phyloP scores from a whole-genome alignment of 2,888 invertebrate species.

The Seladonia tumulorum region DNA sequence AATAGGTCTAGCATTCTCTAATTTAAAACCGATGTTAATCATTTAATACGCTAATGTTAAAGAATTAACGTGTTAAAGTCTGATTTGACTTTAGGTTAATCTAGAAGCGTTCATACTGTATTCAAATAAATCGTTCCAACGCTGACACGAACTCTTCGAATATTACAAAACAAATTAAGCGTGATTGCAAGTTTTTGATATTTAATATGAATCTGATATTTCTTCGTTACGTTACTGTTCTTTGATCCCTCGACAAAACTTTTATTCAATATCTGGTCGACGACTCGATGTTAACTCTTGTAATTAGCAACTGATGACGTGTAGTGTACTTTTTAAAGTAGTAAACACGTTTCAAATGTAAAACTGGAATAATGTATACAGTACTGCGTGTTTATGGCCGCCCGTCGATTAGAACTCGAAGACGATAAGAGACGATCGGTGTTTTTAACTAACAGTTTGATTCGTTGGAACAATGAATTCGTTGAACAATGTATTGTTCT shows the following conservation, averaged over 20 bases:
- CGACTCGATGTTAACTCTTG: not conserved
- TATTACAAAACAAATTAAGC: not conserved
- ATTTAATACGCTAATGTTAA: not conserved
- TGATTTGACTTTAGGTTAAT: constrained; percentile 16
- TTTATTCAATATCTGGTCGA: not conserved
- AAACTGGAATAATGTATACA: not conserved
- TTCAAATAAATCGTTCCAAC: not conserved
- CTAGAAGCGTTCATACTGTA: not conserved
- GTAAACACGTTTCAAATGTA: not conserved
- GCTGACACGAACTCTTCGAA: not conserved
- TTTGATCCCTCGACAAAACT: not conserved
- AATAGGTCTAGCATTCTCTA: constrained; percentile 10
- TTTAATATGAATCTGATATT: not conserved
- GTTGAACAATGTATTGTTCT: not conserved
- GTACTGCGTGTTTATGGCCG: not conserved
- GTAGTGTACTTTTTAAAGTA: not conserved
- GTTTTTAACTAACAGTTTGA: not conserved
- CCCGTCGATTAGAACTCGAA: not conserved
- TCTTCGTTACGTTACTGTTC: not conserved
- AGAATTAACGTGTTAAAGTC: not conserved
- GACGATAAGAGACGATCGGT: not conserved
- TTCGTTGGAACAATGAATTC: not conserved
- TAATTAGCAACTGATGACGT: not conserved
- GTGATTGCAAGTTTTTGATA: not conserved
- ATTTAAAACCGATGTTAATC: constrained; percentile 5